Evolutionary conservation across 2,113 vertebrate species (phyloP).

Genomic region (Aphelocoma coerulescens): DNA sequence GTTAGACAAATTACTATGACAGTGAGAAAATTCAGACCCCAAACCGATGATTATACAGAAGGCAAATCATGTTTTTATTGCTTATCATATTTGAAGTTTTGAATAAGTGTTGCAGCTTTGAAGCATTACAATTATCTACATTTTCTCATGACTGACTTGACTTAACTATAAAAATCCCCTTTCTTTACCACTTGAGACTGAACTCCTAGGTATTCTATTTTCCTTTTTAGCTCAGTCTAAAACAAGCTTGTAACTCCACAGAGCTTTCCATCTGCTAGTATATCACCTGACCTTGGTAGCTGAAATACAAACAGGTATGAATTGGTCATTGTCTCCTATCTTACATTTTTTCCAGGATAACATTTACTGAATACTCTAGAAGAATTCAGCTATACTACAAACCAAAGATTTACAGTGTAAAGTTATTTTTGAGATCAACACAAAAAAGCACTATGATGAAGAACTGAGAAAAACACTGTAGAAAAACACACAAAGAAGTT

Average conservation of each 20-base stretch:
- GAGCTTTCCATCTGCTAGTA: background rate
- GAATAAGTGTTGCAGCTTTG: background rate
- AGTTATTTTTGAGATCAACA: background rate
- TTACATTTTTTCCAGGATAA: background rate
- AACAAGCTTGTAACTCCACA: background rate
- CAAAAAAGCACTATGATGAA: background rate
- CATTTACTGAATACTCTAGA: background rate
- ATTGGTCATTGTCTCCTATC: background rate
- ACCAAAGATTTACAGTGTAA: background rate
- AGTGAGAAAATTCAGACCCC: background rate
- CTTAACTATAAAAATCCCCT: background rate
- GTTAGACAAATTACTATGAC: background rate
- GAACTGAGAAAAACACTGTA: background rate
- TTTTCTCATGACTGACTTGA: background rate
- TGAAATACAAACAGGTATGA: background rate
- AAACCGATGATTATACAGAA: background rate
- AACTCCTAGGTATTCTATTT: background rate
- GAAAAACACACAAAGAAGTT: background rate
- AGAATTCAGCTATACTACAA: background rate
- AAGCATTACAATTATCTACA: background rate
- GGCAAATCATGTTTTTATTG: background rate
- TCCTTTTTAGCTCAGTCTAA: background rate
- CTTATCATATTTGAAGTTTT: background rate
- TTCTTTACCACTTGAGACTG: background rate
- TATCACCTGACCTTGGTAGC: background rate